Evolutionary conservation across 2,888 invertebrate species (phyloP).

Genomic region (Nomada fucata): DNA sequence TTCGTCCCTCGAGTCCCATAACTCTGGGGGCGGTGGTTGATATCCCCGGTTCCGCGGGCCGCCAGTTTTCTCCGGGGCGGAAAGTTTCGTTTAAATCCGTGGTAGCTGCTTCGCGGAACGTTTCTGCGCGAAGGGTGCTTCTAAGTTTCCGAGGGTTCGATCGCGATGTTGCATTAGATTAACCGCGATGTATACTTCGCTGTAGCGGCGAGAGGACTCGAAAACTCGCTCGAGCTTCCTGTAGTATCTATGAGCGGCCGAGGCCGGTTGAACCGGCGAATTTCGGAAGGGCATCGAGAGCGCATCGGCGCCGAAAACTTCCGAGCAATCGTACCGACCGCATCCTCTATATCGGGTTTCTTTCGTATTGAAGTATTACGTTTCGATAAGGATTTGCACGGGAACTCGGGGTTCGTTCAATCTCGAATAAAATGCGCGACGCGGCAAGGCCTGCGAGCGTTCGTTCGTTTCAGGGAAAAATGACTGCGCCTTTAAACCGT

Average conservation of each 20-base stretch:
- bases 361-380: too few relatives aligned
- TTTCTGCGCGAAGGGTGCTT: background rate
- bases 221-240: background rate
- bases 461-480: too few relatives aligned
- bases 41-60: background rate
- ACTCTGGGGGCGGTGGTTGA: background rate
- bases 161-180: background rate
- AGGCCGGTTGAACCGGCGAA: too few relatives aligned
- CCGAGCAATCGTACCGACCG: too few relatives aligned
- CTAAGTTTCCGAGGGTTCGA: conserved; percentile 1
- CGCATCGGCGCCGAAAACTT: too few relatives aligned
- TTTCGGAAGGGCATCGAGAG: too few relatives aligned
- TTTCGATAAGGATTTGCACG: too few relatives aligned
- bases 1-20: background rate
- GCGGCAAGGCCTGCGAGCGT: too few relatives aligned
- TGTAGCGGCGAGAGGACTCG: background rate
- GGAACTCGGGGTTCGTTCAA: too few relatives aligned
- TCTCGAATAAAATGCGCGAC: too few relatives aligned
- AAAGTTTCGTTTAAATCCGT: conserved; percentile 1
- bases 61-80: background rate
- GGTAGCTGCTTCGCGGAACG: background rate
- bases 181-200: background rate
- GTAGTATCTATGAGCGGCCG: background rate
- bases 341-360: too few relatives aligned
- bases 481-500: too few relatives aligned